These are phyloP conservation scores for Gyps fulvus DNA, from an alignment of 2,113 vertebrate genomes.

Conservation along the genomic window DNA sequence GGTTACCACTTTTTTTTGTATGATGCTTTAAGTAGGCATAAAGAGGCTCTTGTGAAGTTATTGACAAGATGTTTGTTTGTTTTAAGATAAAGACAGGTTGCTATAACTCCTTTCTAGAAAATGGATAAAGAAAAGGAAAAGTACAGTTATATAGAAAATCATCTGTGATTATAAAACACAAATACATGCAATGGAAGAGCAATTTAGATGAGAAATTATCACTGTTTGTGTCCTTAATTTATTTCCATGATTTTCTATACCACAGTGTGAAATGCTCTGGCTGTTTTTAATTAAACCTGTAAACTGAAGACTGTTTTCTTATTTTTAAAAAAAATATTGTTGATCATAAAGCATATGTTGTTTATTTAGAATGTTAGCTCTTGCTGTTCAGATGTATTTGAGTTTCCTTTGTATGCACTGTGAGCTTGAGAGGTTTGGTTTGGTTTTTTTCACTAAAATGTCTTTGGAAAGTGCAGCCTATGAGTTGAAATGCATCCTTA, in stretches of 20 bases:
- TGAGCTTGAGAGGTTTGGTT: not conserved
- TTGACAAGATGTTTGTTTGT: not conserved
- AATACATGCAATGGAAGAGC: not conserved
- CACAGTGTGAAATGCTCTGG: not conserved
- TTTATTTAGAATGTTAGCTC: not conserved
- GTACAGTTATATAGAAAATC: not conserved
- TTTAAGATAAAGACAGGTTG: not conserved
- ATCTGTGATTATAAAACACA: not conserved
- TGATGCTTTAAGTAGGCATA: not conserved
- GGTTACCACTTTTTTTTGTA: not conserved
- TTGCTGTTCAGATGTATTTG: not conserved
- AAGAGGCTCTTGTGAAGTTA: not conserved
- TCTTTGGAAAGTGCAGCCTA: not conserved
- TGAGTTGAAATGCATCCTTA: not conserved
- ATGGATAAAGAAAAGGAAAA: not conserved
- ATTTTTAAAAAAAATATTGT: not conserved
- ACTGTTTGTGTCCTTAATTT: not conserved
- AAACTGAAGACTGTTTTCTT: not conserved
- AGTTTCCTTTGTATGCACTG: not conserved
- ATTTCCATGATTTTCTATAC: not conserved
- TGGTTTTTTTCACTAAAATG: not conserved
- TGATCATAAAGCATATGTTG: not conserved
- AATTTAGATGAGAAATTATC: not conserved
- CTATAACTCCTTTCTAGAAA: not conserved
- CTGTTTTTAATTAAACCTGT: conserved; percentile 29